Evolutionary conservation across 1,140 invertebrate genomes (phyloP), one percentile per base, ranked within the genome.

Genomic region (Patella vulgata): DNA sequence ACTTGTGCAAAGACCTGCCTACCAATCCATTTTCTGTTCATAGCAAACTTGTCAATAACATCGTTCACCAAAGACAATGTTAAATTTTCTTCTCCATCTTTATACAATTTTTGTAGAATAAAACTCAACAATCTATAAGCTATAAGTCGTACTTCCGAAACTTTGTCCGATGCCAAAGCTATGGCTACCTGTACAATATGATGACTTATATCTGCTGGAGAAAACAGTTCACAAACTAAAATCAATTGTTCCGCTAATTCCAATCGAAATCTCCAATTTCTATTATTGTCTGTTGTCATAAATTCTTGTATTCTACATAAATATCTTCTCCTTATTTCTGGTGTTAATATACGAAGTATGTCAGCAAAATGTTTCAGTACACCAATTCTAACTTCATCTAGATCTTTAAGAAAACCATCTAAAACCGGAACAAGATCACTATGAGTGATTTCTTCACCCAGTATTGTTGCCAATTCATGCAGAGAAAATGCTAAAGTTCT

Each of bases 371-470:
- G 89, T 71, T 89, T 88, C 0, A 93, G 80, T 2, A 91, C 87
- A 55, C 91, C 91, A 73, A 92, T 90, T 47, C 90, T 83, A 11
- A 93, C 91, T 83, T 93, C 92, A 79, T 93, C 91, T 30, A 93
- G 79, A 82, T 93, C 92, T 80, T 91, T 91, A 21, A 92, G 88
- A 69, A 93, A 91, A 1, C 88, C 90, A 71, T 90, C 88, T 78
- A 92, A 93, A 28, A 93, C 88, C 1, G 92, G 91, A 12, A 92
- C 84, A 23, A 93, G 84, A 80, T 93, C 90, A 47, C 83, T 82
- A 25, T 88, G 87, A 5, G 92, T 88, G 19, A 91, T 84, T 60
- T 93, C 90, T 56, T 88, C 87, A 14, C 91, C 92, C 1, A 93
- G 81, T 66, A 93, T 92, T 43, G 87, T 82, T 2, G 91, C 92